Conservation (phyloP, 2,888 invertebrate genomes). For the Acronicta alni region DNA sequence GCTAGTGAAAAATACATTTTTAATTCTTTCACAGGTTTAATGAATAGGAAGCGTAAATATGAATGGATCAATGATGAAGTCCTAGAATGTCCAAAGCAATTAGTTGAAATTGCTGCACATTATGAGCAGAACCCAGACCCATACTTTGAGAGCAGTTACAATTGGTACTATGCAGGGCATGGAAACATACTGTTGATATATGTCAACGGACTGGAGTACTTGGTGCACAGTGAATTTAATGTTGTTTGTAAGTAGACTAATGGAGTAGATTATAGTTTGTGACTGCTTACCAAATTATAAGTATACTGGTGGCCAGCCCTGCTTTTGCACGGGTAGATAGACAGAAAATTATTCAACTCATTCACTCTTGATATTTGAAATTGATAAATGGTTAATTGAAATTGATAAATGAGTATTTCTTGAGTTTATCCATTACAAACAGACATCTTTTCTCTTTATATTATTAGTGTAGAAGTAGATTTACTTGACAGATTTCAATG, state of each 20-base stretch:
- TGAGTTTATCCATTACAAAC: too few species aligned
- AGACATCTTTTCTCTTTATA: too few species aligned
- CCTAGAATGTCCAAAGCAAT: conserved; percentile 73
- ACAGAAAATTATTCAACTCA: too few species aligned
- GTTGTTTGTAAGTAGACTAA: conserved; percentile 76
- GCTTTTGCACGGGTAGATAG: too few species aligned
- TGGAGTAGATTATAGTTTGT: too few species aligned
- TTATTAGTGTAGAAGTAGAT: too few species aligned
- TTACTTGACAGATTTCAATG: too few species aligned
- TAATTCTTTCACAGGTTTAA: conserved; percentile 28
- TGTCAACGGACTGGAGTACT: conserved; percentile 72
- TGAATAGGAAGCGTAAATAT: conserved; percentile 47
- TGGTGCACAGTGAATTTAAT: conserved; percentile 77
- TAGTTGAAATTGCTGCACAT: conserved; percentile 76
- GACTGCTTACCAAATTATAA: too few species aligned
- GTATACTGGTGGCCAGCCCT: too few species aligned
- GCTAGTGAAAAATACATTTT: not conserved
- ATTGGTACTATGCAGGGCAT: conserved; percentile 85
- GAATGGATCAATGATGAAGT: conserved; percentile 76
- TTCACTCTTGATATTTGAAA: too few species aligned
- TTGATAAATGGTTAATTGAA: too few species aligned
- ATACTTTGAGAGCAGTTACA: conserved; percentile 75
- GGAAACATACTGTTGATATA: conserved; percentile 76
- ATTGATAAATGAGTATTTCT: too few species aligned
- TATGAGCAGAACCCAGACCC: conserved; percentile 78